Evolutionary conservation across 53 echinoderm and acorn worm species (phyloP).

Genomic region (Antedon mediterranea): DNA sequence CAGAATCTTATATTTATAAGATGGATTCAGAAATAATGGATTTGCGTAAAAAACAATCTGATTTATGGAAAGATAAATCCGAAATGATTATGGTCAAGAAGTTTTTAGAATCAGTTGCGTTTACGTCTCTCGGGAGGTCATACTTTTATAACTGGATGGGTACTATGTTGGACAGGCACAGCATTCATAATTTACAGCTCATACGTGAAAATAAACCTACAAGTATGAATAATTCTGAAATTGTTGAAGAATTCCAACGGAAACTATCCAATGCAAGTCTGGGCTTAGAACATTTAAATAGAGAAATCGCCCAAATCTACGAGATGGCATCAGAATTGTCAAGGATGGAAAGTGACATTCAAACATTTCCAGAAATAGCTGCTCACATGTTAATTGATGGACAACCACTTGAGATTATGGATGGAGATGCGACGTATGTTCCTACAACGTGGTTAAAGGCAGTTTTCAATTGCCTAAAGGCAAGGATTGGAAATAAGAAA

Average conservation of each 20-base stretch:
- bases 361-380: constrained; percentile 7
- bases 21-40: not conserved
- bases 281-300: constrained; percentile 20
- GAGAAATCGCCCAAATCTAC: constrained; percentile 21
- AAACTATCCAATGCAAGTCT: constrained; percentile 15
- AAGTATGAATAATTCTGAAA: not conserved
- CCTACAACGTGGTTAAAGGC: constrained; percentile 24
- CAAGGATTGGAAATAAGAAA: constrained; percentile 5
- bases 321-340: not conserved
- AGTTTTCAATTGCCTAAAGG: constrained; percentile 3
- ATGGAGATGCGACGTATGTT: constrained; percentile 29
- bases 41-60: not conserved
- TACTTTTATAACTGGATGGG: constrained; percentile 7
- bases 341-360: not conserved
- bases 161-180: not conserved
- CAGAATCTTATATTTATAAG: not conserved
- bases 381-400: constrained; percentile 15
- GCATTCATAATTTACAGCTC: constrained; percentile 6
- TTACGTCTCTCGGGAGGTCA: too few species aligned
- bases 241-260: constrained; percentile 3
- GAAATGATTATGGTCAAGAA: not conserved
- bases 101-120: constrained; percentile 11
- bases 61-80: not conserved
- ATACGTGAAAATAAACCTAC: constrained; percentile 8
- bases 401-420: constrained; percentile 24